These are phyloP conservation scores for Epiblema foenella DNA, from an alignment of 2,888 invertebrate species.

Conservation along the genomic window DNA sequence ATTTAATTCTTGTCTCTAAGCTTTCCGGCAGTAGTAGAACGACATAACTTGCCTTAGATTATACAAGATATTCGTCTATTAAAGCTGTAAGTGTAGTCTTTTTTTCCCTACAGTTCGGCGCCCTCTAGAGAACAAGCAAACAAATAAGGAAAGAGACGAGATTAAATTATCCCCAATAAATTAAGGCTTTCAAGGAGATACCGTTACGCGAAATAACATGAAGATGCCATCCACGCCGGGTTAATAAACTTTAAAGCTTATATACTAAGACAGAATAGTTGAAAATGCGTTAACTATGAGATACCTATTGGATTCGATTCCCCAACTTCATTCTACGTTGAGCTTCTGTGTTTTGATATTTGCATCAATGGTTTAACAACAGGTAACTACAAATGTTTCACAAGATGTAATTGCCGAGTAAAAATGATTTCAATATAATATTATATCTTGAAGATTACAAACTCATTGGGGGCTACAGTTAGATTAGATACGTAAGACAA, in stretches of 20 bases:
- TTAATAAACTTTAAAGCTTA: background rate
- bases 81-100: background rate
- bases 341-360: no score
- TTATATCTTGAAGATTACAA: no score
- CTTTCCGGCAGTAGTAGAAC: background rate
- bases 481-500: no score
- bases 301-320: no score
- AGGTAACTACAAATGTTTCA: no score
- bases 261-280: background rate
- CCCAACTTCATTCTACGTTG: no score
- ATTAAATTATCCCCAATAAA: conserved; percentile 25
- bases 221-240: background rate
- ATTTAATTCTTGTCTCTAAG: conserved; percentile 22
- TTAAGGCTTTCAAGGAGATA: conserved; percentile 25
- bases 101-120: conserved; percentile 19
- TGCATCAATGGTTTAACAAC: no score
- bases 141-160: background rate
- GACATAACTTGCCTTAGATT: background rate
- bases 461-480: no score
- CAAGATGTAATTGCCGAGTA: no score
- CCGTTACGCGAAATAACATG: conserved; percentile 9
- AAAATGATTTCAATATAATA: no score
- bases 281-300: no score
- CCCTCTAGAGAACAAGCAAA: conserved; percentile 10
- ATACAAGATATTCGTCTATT: background rate